Conservation (phyloP, 1,140 invertebrate genomes). For the Melipona quadrifasciata region DNA sequence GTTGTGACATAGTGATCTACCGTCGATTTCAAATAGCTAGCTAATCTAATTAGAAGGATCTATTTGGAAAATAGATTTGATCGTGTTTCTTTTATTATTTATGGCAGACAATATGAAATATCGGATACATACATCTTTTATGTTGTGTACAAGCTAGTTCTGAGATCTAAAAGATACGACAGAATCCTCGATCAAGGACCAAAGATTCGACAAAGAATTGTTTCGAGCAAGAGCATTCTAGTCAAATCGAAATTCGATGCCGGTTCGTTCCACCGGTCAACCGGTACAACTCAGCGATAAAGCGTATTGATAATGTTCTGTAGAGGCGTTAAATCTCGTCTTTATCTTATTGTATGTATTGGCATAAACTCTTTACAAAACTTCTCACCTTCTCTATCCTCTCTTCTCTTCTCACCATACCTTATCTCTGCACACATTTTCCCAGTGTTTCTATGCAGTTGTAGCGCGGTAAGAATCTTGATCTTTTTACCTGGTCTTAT, state of each 20-base stretch:
- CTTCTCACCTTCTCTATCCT: conserved; percentile 26
- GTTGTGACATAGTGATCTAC: background rate
- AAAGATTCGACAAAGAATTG: conserved; percentile 54
- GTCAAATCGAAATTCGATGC: conserved; percentile 26
- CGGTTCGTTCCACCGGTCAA: conserved; percentile 50
- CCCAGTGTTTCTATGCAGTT: background rate
- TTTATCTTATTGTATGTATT: conserved; percentile 53
- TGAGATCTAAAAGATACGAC: background rate
- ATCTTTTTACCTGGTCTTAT: background rate
- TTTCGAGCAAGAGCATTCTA: conserved; percentile 36
- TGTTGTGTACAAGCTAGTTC: too few relatives aligned
- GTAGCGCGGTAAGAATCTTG: background rate
- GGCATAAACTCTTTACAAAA: conserved; percentile 18
- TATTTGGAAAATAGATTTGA: background rate
- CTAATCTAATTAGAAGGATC: background rate
- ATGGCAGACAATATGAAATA: too few relatives aligned
- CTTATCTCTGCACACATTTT: background rate
- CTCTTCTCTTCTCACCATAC: background rate
- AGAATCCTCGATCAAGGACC: conserved; percentile 61
- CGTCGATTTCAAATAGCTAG: background rate
- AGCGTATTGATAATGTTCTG: conserved; percentile 22
- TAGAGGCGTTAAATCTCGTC: conserved; percentile 59
- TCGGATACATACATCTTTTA: too few relatives aligned
- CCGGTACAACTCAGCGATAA: conserved; percentile 26
- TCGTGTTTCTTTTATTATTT: background rate